Evolutionary conservation across 2,113 vertebrate genomes (phyloP).

Genomic region (Plecturocebus donacophilus): DNA sequence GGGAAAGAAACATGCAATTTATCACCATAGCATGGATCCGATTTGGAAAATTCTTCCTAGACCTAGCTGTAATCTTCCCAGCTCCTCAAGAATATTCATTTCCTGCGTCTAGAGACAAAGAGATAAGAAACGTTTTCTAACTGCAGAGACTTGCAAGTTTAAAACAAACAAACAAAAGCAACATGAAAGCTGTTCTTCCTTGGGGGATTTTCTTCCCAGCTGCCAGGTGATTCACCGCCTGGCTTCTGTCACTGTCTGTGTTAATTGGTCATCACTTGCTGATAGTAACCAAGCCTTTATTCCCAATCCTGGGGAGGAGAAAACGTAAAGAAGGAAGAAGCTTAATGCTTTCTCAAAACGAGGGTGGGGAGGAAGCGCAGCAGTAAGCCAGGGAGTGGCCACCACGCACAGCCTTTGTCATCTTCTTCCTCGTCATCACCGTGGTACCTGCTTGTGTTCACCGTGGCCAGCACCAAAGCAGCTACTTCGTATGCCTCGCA

Average conservation of each 20-base stretch:
- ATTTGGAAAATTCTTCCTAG: background rate
- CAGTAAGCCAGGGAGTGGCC: background rate
- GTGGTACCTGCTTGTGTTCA: background rate
- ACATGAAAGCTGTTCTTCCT: background rate
- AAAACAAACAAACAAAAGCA: background rate
- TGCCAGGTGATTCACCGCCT: background rate
- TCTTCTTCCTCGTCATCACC: accelerated
- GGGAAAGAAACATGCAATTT: background rate
- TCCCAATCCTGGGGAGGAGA: background rate
- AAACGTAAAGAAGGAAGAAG: background rate
- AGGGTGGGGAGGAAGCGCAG: background rate
- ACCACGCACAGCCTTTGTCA: background rate
- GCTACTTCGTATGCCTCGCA: accelerated
- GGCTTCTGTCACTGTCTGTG: background rate
- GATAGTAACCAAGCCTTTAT: background rate
- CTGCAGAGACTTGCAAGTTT: background rate
- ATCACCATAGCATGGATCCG: background rate
- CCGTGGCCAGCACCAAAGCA: background rate
- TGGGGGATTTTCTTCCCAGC: background rate
- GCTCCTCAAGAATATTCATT: background rate
- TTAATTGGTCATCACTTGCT: background rate
- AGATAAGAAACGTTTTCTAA: background rate
- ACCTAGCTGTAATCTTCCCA: background rate
- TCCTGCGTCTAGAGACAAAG: background rate
- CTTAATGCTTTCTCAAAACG: background rate